Base-by-base conservation (phyloP, 1,140 invertebrate genomes). In the Triops longicaudatus region DNA sequence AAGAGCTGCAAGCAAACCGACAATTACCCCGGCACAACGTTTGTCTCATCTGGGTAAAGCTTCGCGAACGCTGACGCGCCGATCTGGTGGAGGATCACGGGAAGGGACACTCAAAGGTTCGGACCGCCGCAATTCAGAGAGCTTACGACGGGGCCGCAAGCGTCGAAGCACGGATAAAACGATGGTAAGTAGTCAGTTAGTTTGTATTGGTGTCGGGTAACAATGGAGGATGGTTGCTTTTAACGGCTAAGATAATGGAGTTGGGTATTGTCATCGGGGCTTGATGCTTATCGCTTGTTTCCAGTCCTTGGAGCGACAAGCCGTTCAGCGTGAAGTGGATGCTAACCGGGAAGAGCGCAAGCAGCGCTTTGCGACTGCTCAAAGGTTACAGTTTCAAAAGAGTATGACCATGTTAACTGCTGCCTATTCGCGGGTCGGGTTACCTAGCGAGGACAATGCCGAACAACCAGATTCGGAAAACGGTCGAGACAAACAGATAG, bases 331-430 rank as follows among this genome's bases (percentile, higher is more conserved):
- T 83, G 90, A 92, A 79, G 90, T 91, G 76, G 89, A 88, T 82
- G 84, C 85, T 76, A 90, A 91, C 86, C 87, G 90, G 71, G 83
- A 83, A 71, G 90, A 91, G 76, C 86, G 89, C 10, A 87, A 89
- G 78, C 88, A 90, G 80, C 86, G 90, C 77, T 88, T 89, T 82
- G 87, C 90, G 80, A 88, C 90, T 78, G 91, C 88, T 2, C 89
- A 91, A 81, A 71, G 43, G 12, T 73, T 77, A 42, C 90, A 91
- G 78, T 91, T 92, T 83, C 86, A 90, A 81, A 91, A 92, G 84
- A 92, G 90, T 83, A 88, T 92, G 87, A 89, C 90, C 82, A 90
- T 92, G 88, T 84, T 92, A 78, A 88, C 91, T 83, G 87, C 79
- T 42, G 80, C 78, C n/a, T 50, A 77, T 63, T 43, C 43, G 17